Base-by-base conservation (phyloP, 2,888 invertebrate species). In the Lacanobia wlatinum region DNA sequence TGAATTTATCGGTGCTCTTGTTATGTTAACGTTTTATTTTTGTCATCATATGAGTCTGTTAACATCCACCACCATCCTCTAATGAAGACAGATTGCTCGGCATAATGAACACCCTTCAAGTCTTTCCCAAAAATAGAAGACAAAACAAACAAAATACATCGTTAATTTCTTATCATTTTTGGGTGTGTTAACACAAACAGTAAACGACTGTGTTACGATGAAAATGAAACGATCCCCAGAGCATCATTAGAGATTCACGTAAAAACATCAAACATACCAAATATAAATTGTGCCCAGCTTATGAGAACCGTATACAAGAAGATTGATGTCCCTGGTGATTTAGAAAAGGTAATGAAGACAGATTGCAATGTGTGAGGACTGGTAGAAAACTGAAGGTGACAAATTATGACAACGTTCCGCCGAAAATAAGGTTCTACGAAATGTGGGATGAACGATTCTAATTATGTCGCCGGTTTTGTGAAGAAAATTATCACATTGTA, bases 301-400 rank as follows among this genome's bases (percentile, higher is more conserved):
- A 78, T 52, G 62, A 59, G 55, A 40, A 67, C 48, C 28, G 50
- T 71, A 65, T 52, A 74, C 59, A 65, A 67, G 68, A 82, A 82
- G 84, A 84, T 86, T 80, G 80, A 86, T 84, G 74, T 76, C 21
- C 28, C 21, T 28, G 62, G 67, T 67, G 75, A 82, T 82, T 82
- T 75, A 65, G 64, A 63, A 80, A 70, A 28, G 67, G 21, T 83
- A 83, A 85, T 83, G 84, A 83, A 83, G 78, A 85, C 62, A 85
- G 74, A 83, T 84, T 77, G 60, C 70, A 70, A 34, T 56, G 65
- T 60, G 50, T 60, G 38, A 63, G 52, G 63, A 61, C 59, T 61
- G 43, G 61, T 70, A 62, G 61, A 66, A 79, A 77, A 82, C 62
- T 76, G 78, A 78, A 70, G 58, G 72, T 78, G 80, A 77, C 66